These are phyloP conservation scores for Trissonchulus latispiculum DNA, from an alignment of 2,888 invertebrate species.

Conservation along the genomic window DNA sequence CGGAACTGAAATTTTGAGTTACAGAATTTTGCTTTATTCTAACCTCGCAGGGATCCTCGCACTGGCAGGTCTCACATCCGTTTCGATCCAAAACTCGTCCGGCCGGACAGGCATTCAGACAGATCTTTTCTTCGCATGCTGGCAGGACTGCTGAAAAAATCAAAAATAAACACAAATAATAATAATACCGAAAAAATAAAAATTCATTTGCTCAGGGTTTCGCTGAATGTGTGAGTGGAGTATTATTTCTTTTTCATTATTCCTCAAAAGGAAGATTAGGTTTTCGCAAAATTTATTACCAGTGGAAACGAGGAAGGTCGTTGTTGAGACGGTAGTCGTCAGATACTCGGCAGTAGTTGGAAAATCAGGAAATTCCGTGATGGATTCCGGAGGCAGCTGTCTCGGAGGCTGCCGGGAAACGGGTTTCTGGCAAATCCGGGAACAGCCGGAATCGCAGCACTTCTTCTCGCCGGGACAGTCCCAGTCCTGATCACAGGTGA, in stretches of 20 bases:
- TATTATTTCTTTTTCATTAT: no score
- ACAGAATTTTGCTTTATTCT: no score
- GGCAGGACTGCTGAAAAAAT: no score
- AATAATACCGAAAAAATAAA: no score
- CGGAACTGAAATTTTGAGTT: no score
- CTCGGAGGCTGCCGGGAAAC: not conserved
- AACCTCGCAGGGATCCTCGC: conserved; percentile 34
- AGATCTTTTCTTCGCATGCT: not conserved
- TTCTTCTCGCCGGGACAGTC: conserved; percentile 33
- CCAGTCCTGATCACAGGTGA: conserved; percentile 23
- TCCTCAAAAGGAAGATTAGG: no score
- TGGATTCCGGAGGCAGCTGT: not conserved
- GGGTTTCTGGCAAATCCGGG: not conserved
- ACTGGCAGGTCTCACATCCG: conserved; percentile 36
- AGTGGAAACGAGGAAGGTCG: no score
- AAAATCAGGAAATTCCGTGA: not conserved
- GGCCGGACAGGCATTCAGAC: not conserved
- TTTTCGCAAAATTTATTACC: no score
- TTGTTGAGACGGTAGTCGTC: not conserved
- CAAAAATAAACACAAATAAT: no score
- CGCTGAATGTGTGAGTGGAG: no score
- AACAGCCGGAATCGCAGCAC: conserved; percentile 27
- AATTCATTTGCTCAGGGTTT: no score
- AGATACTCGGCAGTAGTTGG: not conserved
- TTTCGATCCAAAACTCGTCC: conserved; percentile 27